These are phyloP conservation scores for Nematolebias whitei DNA, from an alignment of 2,113 vertebrate genomes.

Conservation along the genomic window DNA sequence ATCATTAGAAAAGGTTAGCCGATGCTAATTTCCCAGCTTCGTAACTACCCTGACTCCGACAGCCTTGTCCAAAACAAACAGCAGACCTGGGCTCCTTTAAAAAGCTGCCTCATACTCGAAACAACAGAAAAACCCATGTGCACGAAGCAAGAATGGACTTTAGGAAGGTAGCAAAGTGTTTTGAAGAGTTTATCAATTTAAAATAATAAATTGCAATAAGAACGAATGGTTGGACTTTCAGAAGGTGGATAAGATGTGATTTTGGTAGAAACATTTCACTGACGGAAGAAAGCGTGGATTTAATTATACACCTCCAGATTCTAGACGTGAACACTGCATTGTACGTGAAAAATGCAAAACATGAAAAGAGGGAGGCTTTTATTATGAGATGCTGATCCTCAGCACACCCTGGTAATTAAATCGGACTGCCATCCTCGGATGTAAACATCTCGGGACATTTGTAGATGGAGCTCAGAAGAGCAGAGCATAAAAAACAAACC, in stretches of 20 bases:
- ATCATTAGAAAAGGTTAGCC: background rate
- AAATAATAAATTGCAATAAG: background rate
- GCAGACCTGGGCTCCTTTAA: background rate
- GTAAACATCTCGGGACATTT: background rate
- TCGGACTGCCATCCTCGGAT: background rate
- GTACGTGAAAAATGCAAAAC: too few relatives aligned
- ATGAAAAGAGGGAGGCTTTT: background rate
- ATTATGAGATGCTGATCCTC: background rate
- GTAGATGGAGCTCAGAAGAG: slow-evolving; percentile 1
- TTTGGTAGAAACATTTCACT: background rate
- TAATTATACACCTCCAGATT: background rate
- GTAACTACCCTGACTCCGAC: background rate
- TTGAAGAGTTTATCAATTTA: too few relatives aligned
- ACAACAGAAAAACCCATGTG: background rate
- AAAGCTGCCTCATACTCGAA: background rate
- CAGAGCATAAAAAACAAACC: background rate
- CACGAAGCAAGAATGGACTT: background rate
- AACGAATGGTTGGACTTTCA: too few relatives aligned
- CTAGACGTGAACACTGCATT: background rate
- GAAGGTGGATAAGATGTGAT: too few relatives aligned
- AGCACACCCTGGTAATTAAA: background rate
- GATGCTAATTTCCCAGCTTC: background rate
- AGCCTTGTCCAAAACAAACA: background rate
- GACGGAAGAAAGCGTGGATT: background rate
- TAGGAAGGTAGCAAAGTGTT: background rate